phyloP scores from a whole-genome alignment of 2,797 vertebrate species.

The Sebastiscus tertius region DNA sequence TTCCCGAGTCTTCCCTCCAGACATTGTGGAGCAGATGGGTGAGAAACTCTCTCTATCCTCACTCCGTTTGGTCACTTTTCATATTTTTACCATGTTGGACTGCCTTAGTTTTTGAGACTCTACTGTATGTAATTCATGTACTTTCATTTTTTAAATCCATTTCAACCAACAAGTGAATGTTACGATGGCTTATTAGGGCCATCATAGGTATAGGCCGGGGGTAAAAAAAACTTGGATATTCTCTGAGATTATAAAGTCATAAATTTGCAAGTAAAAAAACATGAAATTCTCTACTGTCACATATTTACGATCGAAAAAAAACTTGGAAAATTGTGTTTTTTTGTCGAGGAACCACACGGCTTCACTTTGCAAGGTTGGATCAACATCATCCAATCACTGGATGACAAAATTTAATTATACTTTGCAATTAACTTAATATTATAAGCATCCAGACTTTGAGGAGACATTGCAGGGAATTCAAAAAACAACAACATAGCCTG shows the following conservation, averaged over 20 bases:
- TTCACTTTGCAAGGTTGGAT: too few species aligned
- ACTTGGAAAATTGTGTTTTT: too few species aligned
- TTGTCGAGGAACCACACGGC: too few species aligned
- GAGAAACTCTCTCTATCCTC: conserved; percentile 48
- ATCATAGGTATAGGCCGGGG: too few species aligned
- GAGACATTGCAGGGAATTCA: neutral
- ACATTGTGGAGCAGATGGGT: conserved; percentile 99
- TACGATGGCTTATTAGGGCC: neutral
- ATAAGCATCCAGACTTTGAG: neutral
- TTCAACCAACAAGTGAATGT: neutral
- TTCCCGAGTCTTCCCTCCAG: conserved; percentile 96
- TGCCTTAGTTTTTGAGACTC: neutral
- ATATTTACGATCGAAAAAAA: too few species aligned
- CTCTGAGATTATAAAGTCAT: neutral
- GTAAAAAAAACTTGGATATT: too few species aligned
- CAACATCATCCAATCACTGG: neutral
- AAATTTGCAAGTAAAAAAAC: neutral
- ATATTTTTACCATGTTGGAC: neutral
- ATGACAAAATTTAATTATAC: neutral
- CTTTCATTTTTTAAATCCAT: neutral
- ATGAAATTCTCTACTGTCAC: too few species aligned
- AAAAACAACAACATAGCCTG: neutral
- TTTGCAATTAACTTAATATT: neutral
- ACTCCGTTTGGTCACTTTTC: neutral
- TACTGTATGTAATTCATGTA: neutral